Conservation (phyloP, 2,888 invertebrate genomes). For the Alloplasta piceator region DNA sequence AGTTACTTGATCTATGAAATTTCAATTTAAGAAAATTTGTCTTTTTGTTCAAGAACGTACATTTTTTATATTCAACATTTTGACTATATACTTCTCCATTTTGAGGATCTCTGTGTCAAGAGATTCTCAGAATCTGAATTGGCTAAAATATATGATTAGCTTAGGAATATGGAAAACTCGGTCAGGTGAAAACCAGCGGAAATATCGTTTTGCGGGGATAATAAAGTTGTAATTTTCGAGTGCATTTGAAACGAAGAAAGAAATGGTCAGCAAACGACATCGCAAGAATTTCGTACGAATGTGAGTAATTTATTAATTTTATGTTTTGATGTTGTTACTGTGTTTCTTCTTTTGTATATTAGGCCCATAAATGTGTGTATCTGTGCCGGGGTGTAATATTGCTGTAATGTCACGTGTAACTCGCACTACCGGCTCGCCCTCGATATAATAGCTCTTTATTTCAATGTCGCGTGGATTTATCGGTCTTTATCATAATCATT, state of each 20-base stretch:
- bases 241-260: background rate
- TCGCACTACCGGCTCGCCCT: slow-evolving; percentile 15
- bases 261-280: slow-evolving; percentile 56
- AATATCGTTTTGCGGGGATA: background rate
- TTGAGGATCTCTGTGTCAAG: no score
- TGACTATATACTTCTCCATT: no score
- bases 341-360: background rate
- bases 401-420: slow-evolving; percentile 25
- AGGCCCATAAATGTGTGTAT: background rate
- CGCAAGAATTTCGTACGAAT: slow-evolving; percentile 41
- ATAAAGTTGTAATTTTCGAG: slow-evolving; percentile 16
- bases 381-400: background rate
- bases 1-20: background rate
- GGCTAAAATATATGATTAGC: no score
- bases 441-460: slow-evolving; percentile 29
- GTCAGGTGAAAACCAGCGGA: background rate
- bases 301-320: slow-evolving; percentile 38
- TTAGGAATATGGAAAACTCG: no score
- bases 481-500: slow-evolving; percentile 62
- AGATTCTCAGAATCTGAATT: no score
- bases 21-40: background rate
- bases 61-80: no score
- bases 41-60: no score
- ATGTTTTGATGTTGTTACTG: no score
- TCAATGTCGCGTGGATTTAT: slow-evolving; percentile 60